Percentiles rank a stretch among this genome's conserved stretches.
phyloP scores from a whole-genome alignment of 2,888 invertebrate species.

The Ephialtes manifestator region DNA sequence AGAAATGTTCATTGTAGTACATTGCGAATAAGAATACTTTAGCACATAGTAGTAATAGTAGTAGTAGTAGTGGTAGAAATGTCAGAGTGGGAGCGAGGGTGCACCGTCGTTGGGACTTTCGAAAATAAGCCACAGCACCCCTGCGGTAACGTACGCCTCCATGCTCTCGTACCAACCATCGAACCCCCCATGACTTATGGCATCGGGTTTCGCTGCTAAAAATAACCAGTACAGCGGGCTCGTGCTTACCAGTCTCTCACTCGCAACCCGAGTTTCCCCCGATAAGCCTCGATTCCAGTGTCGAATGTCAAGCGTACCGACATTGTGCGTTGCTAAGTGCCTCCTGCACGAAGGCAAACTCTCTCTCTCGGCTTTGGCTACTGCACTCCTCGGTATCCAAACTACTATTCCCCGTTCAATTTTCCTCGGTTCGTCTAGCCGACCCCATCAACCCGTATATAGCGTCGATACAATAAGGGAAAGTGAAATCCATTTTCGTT shows the following conservation, averaged over 20 bases:
- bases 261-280: constrained; percentile 63
- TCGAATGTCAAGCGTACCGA: constrained; percentile 72
- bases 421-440: constrained; percentile 4
- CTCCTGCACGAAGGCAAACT: constrained; percentile 44
- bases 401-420: constrained; percentile 4
- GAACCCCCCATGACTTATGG: constrained; percentile 75
- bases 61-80: background rate
- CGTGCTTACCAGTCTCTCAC: constrained; percentile 49
- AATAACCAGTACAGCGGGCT: constrained; percentile 63
- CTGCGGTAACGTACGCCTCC: constrained; percentile 65
- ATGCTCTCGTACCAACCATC: constrained; percentile 42
- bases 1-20: constrained; percentile 56
- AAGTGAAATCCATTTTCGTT: constrained; percentile 68
- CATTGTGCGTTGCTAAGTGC: constrained; percentile 70
- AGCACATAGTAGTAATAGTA: background rate
- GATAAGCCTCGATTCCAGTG: constrained; percentile 72
- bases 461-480: constrained; percentile 51
- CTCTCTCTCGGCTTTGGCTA: constrained; percentile 23
- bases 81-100: constrained; percentile 51
- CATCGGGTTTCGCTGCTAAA: constrained; percentile 76
- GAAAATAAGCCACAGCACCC: constrained; percentile 69
- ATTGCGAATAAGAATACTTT: constrained; percentile 56
- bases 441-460: constrained; percentile 13
- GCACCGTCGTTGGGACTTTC: constrained; percentile 63
- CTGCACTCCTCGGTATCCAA: constrained; percentile 7